Evolutionary conservation across 2,888 invertebrate species (phyloP), one percentile per base, ranked within the genome.

Genomic region (Dione juno): DNA sequence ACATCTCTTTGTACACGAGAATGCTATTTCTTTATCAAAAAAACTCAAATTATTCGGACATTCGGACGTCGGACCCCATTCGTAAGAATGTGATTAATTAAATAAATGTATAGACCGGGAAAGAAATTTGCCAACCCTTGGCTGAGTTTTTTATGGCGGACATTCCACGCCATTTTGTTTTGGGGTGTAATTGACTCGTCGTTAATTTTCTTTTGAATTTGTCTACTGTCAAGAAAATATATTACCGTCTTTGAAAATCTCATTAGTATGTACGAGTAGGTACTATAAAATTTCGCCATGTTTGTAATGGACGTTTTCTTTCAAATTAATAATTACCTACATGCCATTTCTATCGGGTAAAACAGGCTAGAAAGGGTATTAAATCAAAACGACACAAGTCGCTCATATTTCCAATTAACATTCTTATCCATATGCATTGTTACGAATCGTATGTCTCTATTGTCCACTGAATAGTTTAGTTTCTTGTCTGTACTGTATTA

Each of bases 1-100:
- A 28, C 5, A n/a, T 28, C n/a, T 1, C 5, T n/a, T 45, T n/a
- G 9, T 14, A 43, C 10, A 59, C 10, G 14, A 14, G 14, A 0
- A 45, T 61, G 45, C 28, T 28, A 45, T 61, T 61, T n/a, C 61
- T 2, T 43, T 61, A 61, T 45, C 43, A 45, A 66, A 71, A 88
- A 84, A 84, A 86, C 83, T 87, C 83, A 73, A 86, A 89, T 85
- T 84, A 90, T 89, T 88, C 82, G 87, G 87, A 88, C 89, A 90
- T 84, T 89, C 85, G 88, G 87, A 88, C 85, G 84, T 81, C 80
- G 77, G 77, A 87, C 85, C 85, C 87, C 86, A 90, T 82, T 88
- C 84, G 84, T 91, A 93, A 92, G 91, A 93, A 93, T 93, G 87
- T 89, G 84, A 92, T 90, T 91, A 93, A 93, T 93, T 92, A 90